Evolutionary conservation across 2,888 invertebrate genomes (phyloP).

Genomic region (Hypomecis atomaria): DNA sequence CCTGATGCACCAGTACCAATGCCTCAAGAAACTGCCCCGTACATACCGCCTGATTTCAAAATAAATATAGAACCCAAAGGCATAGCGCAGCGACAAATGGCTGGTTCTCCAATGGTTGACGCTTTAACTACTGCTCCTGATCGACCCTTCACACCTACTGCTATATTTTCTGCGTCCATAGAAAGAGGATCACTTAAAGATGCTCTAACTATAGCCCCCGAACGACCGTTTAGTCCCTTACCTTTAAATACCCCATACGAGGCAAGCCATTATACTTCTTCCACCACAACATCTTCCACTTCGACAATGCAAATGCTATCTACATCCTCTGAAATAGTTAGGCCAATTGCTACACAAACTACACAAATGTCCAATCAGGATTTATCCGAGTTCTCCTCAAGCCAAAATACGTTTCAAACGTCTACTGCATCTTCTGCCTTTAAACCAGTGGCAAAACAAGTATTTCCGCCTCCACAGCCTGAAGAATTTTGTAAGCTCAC

Average conservation of each 20-base stretch:
- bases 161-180: conserved; percentile 63
- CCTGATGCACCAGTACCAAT: conserved; percentile 83
- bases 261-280: conserved; percentile 60
- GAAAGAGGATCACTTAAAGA: conserved; percentile 82
- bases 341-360: conserved; percentile 69
- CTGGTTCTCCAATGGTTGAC: conserved; percentile 86
- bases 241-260: conserved; percentile 74
- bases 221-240: conserved; percentile 85
- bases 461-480: conserved; percentile 68
- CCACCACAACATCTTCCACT: conserved; percentile 52
- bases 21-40: conserved; percentile 87
- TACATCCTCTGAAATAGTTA: conserved; percentile 62
- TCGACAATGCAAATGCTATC: conserved; percentile 38
- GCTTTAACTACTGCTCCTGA: conserved; percentile 89
- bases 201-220: conserved; percentile 87
- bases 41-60: conserved; percentile 87
- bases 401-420: conserved; percentile 73
- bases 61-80: conserved; percentile 83
- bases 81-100: conserved; percentile 58
- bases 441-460: conserved; percentile 77
- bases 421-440: conserved; percentile 76
- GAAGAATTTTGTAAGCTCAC: conserved; percentile 66
- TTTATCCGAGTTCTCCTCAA: conserved; percentile 63
- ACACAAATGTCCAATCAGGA: conserved; percentile 60
- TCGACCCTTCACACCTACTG: conserved; percentile 85